Conservation (phyloP, 2,113 vertebrate species). For the Grammomys surdaster region DNA sequence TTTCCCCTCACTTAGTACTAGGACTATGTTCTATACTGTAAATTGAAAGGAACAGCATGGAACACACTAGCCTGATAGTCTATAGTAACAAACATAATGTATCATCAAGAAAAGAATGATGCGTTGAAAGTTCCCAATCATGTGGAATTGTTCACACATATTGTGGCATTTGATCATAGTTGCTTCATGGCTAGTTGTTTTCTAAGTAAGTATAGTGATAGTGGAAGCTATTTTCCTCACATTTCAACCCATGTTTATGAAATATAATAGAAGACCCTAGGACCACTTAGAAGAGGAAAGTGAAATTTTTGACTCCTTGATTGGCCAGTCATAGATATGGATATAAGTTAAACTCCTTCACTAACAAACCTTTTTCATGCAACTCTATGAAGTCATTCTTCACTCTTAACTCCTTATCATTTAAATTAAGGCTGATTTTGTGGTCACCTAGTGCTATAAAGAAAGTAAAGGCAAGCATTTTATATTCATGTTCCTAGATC, state of each 20-base stretch:
- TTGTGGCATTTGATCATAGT: conserved; percentile 35
- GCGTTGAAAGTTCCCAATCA: neutral
- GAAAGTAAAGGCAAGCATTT: neutral
- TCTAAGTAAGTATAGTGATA: neutral
- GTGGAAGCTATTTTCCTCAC: conserved; percentile 19
- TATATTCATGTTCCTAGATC: neutral
- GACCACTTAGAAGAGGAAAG: neutral
- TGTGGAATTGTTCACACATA: neutral
- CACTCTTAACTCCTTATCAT: neutral
- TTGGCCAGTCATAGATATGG: neutral
- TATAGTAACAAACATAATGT: neutral
- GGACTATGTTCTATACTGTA: neutral
- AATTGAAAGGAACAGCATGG: neutral
- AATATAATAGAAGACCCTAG: neutral
- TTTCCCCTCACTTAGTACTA: neutral
- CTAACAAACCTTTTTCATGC: neutral
- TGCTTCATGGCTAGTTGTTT: neutral
- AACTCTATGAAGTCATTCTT: neutral
- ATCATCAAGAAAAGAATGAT: neutral
- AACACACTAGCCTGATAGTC: neutral
- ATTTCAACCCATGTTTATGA: neutral
- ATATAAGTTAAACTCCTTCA: neutral
- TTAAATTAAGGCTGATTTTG: neutral
- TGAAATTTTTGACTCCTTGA: neutral
- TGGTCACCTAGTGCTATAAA: neutral